Evolutionary conservation across 2,888 invertebrate genomes (phyloP), one percentile per base, ranked within the genome.

Genomic region (Cecidostiba fungosa): DNA sequence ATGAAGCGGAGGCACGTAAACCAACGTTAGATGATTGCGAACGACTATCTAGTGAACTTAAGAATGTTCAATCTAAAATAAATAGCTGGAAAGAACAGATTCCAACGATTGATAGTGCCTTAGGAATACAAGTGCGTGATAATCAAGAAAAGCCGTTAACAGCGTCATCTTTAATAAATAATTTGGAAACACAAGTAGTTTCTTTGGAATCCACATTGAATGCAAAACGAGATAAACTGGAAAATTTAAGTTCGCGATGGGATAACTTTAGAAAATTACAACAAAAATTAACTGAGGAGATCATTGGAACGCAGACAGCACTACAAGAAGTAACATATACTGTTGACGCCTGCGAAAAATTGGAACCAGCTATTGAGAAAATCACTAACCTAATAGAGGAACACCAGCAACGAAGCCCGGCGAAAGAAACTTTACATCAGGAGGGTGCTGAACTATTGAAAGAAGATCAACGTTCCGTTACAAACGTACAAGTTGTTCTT

Each of bases 391-490:
- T 95, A 26, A 91, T 94, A 36, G 94, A 94, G 70, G 92, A 92
- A n/a, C 95, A 95, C 89, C 95, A 95, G 89, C 94, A 95, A 23
- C 95, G 96, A 89, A 94, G 95, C 88, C 93, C 95, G 6, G 94
- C 96, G 0, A 96, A 96, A 90, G 96, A 97, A 88, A 95, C 96
- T 88, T 94, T 98, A n/a, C 95, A 97, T 89, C 96, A 96, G 90
- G 96, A 97, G 94, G 98, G 97, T 0, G 94, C 97, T 82, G 95
- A 96, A 89, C 93, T 98, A 88, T 96, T 98, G 96, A 96, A 97
- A 91, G 96, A 97, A 94, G 97, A 98, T 93, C 96, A 97, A 90
- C 95, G 96, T 79, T 97, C 97, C 89, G 96, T 97, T 93, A 96
- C 97, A 0, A 95, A 96, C 0, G 96, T 98, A 86, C 98, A 98